These are phyloP conservation scores for Anagrus nilaparvatae DNA, from an alignment of 1,140 invertebrate species.

Conservation along the genomic window DNA sequence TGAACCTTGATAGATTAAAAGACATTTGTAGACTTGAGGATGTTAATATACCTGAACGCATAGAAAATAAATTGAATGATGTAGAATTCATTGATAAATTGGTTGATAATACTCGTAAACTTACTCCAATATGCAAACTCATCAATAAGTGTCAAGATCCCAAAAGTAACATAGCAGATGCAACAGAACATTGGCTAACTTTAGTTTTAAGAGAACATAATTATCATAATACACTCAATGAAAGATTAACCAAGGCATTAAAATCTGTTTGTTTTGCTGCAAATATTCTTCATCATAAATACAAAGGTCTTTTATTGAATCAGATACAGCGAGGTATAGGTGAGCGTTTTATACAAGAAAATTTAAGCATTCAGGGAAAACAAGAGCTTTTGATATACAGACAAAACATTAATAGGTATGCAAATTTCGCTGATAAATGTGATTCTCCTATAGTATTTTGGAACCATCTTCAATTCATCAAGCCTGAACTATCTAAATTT, in stretches of 20 bases:
- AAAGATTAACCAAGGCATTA: not conserved
- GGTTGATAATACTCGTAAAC: not conserved
- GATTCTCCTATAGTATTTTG: not conserved
- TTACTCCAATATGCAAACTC: slow-evolving; percentile 3
- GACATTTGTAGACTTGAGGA: not conserved
- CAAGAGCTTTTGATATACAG: not conserved
- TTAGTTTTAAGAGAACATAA: not conserved
- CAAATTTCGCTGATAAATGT: not conserved
- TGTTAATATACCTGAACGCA: not conserved
- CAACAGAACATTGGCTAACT: slow-evolving; percentile 3
- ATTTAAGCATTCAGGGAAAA: not conserved
- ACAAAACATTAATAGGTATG: not conserved
- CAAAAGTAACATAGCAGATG: slow-evolving; percentile 2
- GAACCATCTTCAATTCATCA: too few relatives aligned
- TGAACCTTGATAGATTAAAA: not conserved
- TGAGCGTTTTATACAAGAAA: not conserved
- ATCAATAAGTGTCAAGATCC: slow-evolving; percentile 3
- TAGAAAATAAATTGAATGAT: not conserved
- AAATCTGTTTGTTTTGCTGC: not conserved
- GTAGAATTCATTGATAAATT: not conserved
- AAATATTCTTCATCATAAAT: not conserved
- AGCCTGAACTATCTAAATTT: slow-evolving; percentile 1
- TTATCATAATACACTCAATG: not conserved
- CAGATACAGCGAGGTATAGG: not conserved
- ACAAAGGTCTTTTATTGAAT: slow-evolving; percentile 1